These are phyloP conservation scores for Rhipidura dahli DNA, from an alignment of 2,113 vertebrate genomes.

Conservation along the genomic window DNA sequence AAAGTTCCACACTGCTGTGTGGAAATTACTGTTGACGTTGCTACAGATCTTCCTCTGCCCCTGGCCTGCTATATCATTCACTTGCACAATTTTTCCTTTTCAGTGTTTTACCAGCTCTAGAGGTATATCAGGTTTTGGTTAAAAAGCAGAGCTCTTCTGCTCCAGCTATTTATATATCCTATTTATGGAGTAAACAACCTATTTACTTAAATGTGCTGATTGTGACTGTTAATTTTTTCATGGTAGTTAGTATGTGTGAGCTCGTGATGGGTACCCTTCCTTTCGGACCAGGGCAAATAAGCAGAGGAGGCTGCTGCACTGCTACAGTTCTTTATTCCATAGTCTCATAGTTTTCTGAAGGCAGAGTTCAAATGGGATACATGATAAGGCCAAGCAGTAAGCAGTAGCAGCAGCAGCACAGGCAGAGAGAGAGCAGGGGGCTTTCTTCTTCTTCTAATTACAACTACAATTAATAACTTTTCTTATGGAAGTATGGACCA, in stretches of 20 bases:
- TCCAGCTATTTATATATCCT: neutral
- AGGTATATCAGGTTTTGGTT: neutral
- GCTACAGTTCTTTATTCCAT: no score
- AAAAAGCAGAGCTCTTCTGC: neutral
- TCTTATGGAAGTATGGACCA: no score
- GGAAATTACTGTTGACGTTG: neutral
- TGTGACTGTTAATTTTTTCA: neutral
- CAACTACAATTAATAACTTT: no score
- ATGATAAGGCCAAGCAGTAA: no score
- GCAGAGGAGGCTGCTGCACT: no score
- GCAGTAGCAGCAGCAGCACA: no score
- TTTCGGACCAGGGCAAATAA: no score
- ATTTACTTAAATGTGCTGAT: neutral
- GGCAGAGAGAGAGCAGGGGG: no score
- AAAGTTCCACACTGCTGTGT: neutral
- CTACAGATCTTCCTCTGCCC: neutral
- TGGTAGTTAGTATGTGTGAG: fast-evolving
- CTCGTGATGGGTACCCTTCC: no score
- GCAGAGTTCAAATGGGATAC: no score
- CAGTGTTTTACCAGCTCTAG: neutral
- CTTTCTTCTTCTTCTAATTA: no score
- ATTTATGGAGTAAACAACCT: neutral
- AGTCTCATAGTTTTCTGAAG: no score
- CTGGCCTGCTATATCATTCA: neutral
- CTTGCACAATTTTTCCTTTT: neutral